phyloP scores from a whole-genome alignment of 2,888 invertebrate species.

The Patella pellucida region DNA sequence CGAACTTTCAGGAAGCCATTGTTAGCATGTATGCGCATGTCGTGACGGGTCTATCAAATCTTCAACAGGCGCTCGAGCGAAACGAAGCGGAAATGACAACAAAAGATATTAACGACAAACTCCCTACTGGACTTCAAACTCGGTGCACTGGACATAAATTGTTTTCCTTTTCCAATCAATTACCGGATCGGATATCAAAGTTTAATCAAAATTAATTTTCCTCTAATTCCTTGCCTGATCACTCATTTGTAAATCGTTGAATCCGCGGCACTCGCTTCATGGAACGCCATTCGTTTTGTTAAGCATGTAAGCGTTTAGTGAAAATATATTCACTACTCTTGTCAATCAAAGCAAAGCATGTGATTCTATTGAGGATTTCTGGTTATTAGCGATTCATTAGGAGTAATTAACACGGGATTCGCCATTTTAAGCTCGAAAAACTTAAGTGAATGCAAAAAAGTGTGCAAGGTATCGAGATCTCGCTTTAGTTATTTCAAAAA shows the following conservation, averaged over 20 bases:
- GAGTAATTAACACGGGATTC: background rate
- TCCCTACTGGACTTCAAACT: constrained; percentile 13
- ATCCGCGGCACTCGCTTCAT: background rate
- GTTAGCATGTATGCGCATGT: constrained; percentile 8
- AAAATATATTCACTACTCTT: background rate
- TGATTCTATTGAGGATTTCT: constrained; percentile 5
- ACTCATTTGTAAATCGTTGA: constrained; percentile 17
- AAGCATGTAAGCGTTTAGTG: background rate
- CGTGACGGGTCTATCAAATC: constrained; percentile 24
- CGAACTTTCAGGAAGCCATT: constrained; percentile 14
- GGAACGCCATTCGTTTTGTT: background rate
- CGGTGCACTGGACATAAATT: constrained; percentile 22
- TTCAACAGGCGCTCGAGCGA: constrained; percentile 16
- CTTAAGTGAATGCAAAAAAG: background rate
- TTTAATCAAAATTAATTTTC: constrained; percentile 50
- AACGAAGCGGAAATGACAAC: constrained; percentile 21
- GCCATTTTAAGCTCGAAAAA: background rate
- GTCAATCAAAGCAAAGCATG: constrained; percentile 1
- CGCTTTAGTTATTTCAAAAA: too few species aligned
- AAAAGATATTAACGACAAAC: constrained; percentile 17
- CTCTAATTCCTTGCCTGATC: constrained; percentile 21
- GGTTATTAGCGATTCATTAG: constrained; percentile 5
- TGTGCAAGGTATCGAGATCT: constrained; percentile 7
- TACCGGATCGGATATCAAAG: constrained; percentile 49
- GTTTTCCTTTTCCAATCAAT: constrained; percentile 38